phyloP scores from a whole-genome alignment of 2,797 vertebrate species.

The Megalops cyprinoides region DNA sequence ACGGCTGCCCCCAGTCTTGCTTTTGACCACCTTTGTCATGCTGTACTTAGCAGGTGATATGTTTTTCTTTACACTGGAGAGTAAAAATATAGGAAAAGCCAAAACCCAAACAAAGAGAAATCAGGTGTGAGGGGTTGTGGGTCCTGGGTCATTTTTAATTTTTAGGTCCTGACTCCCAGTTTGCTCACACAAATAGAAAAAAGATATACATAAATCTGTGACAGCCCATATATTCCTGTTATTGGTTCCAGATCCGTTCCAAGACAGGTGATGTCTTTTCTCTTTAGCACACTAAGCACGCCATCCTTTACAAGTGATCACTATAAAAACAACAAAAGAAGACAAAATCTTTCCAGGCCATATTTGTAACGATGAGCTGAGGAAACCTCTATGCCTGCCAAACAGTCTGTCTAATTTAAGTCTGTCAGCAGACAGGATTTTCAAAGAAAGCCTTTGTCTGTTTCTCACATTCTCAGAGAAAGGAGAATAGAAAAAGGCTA shows the following conservation, averaged over 20 bases:
- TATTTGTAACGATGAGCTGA: constrained; percentile 49
- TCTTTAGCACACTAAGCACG: constrained; percentile 44
- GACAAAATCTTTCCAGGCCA: constrained; percentile 38
- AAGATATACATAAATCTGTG: constrained; percentile 20
- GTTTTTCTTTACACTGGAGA: neutral
- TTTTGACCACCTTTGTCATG: neutral
- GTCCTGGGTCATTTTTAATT: no score
- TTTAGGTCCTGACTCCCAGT: constrained; percentile 26
- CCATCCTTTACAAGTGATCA: constrained; percentile 43
- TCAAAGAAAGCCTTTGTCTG: constrained; percentile 13
- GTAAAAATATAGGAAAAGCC: constrained; percentile 35
- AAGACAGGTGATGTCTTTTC: constrained; percentile 46
- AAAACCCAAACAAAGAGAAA: constrained; percentile 31
- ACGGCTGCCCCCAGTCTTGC: neutral
- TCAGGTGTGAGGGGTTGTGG: constrained; percentile 17
- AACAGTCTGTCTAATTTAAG: constrained; percentile 41
- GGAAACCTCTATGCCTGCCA: constrained; percentile 42
- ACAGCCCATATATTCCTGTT: constrained; percentile 42
- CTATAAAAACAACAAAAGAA: constrained; percentile 47
- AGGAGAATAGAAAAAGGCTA: neutral
- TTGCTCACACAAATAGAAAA: constrained; percentile 23
- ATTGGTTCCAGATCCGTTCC: constrained; percentile 44
- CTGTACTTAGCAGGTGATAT: neutral
- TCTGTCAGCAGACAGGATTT: constrained; percentile 22
- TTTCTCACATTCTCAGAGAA: constrained; percentile 9